Evolutionary conservation across 2,888 invertebrate species (phyloP).

Genomic region (Epistrophe grossulariae): DNA sequence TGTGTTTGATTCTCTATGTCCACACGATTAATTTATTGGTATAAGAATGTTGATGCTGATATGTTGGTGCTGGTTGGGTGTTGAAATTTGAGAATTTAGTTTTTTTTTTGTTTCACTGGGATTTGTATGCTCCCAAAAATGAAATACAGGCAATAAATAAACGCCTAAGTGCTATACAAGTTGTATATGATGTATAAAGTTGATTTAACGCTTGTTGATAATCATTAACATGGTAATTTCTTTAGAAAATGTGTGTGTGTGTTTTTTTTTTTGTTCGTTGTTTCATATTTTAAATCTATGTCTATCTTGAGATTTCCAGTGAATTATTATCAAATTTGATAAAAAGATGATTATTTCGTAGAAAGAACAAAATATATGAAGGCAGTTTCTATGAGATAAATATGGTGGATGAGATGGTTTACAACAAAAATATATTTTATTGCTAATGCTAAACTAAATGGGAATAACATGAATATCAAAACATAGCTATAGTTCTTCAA

Average conservation of each 20-base stretch:
- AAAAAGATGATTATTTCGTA: neutral
- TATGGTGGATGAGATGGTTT: neutral
- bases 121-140: slow-evolving; percentile 64
- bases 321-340: slow-evolving; percentile 9
- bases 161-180: slow-evolving; percentile 47
- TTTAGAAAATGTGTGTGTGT: slow-evolving; percentile 30
- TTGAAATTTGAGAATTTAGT: slow-evolving; percentile 73
- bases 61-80: slow-evolving; percentile 49
- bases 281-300: slow-evolving; percentile 5
- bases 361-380: neutral
- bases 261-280: neutral
- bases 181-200: slow-evolving; percentile 47
- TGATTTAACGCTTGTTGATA: slow-evolving; percentile 67
- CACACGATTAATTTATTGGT: slow-evolving; percentile 59
- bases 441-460: neutral
- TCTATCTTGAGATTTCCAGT: neutral
- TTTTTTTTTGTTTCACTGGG: slow-evolving; percentile 39
- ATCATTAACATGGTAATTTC: slow-evolving; percentile 65
- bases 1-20: neutral
- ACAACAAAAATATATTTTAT: neutral
- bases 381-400: neutral
- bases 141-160: slow-evolving; percentile 68
- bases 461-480: neutral
- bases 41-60: slow-evolving; percentile 57
- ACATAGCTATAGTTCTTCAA: too few relatives aligned